Percentiles rank a stretch among this genome's conserved stretches.
phyloP scores from a whole-genome alignment of 2,888 invertebrate genomes.

The Orgyia antiqua region DNA sequence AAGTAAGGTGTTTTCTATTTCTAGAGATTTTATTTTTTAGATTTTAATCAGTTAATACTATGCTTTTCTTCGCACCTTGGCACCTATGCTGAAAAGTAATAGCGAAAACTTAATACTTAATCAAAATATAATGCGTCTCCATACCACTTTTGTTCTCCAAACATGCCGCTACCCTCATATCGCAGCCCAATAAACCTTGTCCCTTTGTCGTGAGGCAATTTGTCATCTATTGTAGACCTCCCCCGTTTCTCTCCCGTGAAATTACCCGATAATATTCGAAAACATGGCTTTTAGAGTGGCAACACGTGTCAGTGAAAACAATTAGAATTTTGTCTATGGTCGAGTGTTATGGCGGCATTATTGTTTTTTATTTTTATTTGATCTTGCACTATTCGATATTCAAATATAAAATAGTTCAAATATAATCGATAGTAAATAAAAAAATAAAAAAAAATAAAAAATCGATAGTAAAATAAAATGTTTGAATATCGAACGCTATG shows the following conservation, averaged over 20 bases:
- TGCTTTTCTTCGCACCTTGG: no score
- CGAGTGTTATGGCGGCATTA: slow-evolving; percentile 20
- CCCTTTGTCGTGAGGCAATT: slow-evolving; percentile 70
- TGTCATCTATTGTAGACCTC: slow-evolving; percentile 64
- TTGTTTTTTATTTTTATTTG: slow-evolving; percentile 1
- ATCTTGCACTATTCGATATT: no score
- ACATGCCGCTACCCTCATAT: slow-evolving; percentile 68
- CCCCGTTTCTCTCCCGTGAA: slow-evolving; percentile 11
- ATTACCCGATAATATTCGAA: slow-evolving; percentile 29
- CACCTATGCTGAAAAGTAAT: no score
- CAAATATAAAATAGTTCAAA: no score
- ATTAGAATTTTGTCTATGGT: slow-evolving; percentile 59
- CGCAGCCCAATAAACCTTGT: slow-evolving; percentile 70
- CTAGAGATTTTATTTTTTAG: no score
- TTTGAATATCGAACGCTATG: no score
- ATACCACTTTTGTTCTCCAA: slow-evolving; percentile 35
- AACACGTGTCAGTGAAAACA: slow-evolving; percentile 63
- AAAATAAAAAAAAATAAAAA: no score
- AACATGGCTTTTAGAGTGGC: slow-evolving; percentile 59
- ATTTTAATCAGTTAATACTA: no score
- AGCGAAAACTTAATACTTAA: no score
- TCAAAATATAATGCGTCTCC: slow-evolving; percentile 8
- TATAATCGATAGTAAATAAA: no score
- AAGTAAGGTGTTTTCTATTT: no score
- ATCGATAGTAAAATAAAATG: no score